phyloP scores from a whole-genome alignment of 1,140 invertebrate species.

The Batillaria attramentaria region DNA sequence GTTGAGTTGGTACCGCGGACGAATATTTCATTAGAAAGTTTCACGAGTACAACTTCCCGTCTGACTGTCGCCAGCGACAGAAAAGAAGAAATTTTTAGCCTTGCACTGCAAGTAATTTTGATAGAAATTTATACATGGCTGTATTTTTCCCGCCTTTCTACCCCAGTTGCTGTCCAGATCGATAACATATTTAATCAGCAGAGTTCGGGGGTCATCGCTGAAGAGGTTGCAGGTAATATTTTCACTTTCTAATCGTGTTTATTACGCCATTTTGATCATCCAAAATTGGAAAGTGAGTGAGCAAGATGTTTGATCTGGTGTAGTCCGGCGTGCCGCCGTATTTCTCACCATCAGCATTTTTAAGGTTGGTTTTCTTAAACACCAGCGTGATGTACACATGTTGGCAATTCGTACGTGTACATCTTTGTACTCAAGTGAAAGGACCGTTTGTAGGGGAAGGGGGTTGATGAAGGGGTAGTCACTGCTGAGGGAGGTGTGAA shows the following conservation, averaged over 20 bases:
- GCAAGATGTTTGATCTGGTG: background rate
- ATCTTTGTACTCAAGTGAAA: too few species aligned
- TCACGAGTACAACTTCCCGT: constrained; percentile 48
- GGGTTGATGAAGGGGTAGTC: too few species aligned
- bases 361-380: background rate
- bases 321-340: background rate
- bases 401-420: too few species aligned
- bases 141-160: constrained; percentile 37
- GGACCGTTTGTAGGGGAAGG: too few species aligned
- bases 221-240: constrained; percentile 33
- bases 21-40: constrained; percentile 36
- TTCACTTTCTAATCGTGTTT: constrained; percentile 27
- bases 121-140: constrained; percentile 37
- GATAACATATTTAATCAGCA: background rate
- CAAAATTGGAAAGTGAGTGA: constrained; percentile 15
- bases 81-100: constrained; percentile 51
- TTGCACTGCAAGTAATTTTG: constrained; percentile 34
- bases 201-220: background rate
- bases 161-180: background rate
- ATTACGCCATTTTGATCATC: constrained; percentile 35
- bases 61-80: constrained; percentile 65
- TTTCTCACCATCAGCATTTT: background rate
- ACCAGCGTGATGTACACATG: background rate
- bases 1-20: constrained; percentile 26
- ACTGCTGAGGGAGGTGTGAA: too few species aligned